Percentiles rank a stretch among this genome's conserved stretches.
Evolutionary conservation across 2,888 invertebrate genomes (phyloP).

Genomic region (Gortyna flavago): DNA sequence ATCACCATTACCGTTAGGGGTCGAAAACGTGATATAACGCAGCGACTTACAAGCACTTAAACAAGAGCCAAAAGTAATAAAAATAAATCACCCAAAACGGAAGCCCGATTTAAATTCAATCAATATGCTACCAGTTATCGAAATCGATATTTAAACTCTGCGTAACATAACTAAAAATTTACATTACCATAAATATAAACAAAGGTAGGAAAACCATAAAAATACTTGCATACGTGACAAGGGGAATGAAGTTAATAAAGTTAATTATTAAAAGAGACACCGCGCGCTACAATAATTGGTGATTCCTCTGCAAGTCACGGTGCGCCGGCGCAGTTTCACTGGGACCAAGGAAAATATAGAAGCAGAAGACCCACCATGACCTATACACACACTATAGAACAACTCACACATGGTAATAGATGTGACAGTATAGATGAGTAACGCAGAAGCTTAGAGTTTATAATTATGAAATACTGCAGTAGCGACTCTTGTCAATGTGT

Average conservation of each 20-base stretch:
- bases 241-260: constrained; percentile 79
- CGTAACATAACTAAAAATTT: constrained; percentile 56
- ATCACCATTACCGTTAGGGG: constrained; percentile 7
- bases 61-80: constrained; percentile 24
- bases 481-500: not conserved
- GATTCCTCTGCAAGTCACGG: constrained; percentile 85
- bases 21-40: constrained; percentile 11
- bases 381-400: not conserved
- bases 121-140: constrained; percentile 55
- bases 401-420: not conserved
- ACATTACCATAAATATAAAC: constrained; percentile 67
- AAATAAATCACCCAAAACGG: constrained; percentile 57
- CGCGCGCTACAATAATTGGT: constrained; percentile 74
- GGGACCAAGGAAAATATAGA: constrained; percentile 13
- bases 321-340: constrained; percentile 78
- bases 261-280: constrained; percentile 77
- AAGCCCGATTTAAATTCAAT: constrained; percentile 58
- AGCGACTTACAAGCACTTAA: constrained; percentile 12
- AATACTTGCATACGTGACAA: constrained; percentile 66
- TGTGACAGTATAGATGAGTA: not conserved
- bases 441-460: not conserved
- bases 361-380: constrained; percentile 39
- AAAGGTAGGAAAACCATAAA: constrained; percentile 71
- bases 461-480: not conserved
- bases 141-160: constrained; percentile 69